Conservation (phyloP, 92 coral and sea anemone species). For the Siderastrea radians region DNA sequence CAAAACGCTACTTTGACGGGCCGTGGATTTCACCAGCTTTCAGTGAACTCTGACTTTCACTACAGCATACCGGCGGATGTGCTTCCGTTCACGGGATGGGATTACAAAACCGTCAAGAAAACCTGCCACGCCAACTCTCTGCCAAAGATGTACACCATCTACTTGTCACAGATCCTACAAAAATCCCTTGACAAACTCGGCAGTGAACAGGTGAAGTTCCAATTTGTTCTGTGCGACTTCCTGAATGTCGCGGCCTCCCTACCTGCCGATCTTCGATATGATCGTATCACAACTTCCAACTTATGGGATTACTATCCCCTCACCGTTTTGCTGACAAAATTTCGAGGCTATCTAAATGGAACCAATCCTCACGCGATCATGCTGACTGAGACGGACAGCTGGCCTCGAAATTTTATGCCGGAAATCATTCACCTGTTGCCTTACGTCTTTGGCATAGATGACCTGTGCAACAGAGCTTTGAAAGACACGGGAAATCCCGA, state of each 20-base stretch:
- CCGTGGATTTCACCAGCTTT: not conserved
- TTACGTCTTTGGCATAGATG: not conserved
- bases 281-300: slow-evolving; percentile 79
- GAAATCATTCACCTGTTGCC: not conserved
- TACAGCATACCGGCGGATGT: slow-evolving; percentile 43
- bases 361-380: slow-evolving; percentile 66
- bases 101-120: slow-evolving; percentile 63
- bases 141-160: slow-evolving; percentile 64
- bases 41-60: slow-evolving; percentile 6
- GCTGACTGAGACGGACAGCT: slow-evolving; percentile 68
- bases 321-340: slow-evolving; percentile 39
- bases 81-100: slow-evolving; percentile 84
- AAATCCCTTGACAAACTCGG: slow-evolving; percentile 32
- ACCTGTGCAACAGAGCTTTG: slow-evolving; percentile 27
- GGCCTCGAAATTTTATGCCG: slow-evolving; percentile 41
- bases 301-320: slow-evolving; percentile 67
- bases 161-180: slow-evolving; percentile 47
- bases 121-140: slow-evolving; percentile 42
- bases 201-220: slow-evolving; percentile 49
- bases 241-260: slow-evolving; percentile 46
- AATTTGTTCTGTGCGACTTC: slow-evolving; percentile 61
- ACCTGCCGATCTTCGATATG: slow-evolving; percentile 47
- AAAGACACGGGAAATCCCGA: slow-evolving; percentile 67
- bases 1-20: slow-evolving; percentile 83
- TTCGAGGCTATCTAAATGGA: slow-evolving; percentile 41